A percentile compares a stretch with the other conserved stretches of the same genome.
Evolutionary conservation across 2,888 invertebrate species (phyloP).

Genomic region (Isoperla grammatica): DNA sequence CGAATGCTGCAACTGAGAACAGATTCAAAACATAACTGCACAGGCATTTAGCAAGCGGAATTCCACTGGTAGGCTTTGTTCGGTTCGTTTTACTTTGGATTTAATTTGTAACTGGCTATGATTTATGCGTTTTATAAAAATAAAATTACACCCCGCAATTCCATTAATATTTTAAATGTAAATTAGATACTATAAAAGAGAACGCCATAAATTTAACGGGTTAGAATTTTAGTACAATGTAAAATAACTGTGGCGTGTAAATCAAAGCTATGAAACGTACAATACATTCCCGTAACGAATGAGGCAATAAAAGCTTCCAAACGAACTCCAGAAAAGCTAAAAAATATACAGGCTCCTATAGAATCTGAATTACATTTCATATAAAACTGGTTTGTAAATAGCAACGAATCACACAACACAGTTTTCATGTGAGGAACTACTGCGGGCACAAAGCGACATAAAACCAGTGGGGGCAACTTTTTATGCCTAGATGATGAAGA

Average conservation of each 20-base stretch:
- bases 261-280: conserved; percentile 27
- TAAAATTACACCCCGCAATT: conserved; percentile 24
- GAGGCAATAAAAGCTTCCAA: conserved; percentile 28
- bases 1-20: not conserved
- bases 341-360: conserved; percentile 18
- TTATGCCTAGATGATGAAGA: not conserved
- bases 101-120: conserved; percentile 13
- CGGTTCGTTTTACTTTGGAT: conserved; percentile 4
- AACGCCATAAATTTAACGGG: conserved; percentile 27
- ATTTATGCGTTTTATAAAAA: conserved; percentile 13
- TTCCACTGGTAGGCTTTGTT: not conserved
- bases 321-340: conserved; percentile 7
- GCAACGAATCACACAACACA: conserved; percentile 5
- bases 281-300: conserved; percentile 21
- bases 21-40: not conserved
- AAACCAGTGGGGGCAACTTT: no score
- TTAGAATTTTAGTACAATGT: conserved; percentile 24
- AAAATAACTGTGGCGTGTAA: conserved; percentile 25
- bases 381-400: conserved; percentile 24
- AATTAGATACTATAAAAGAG: conserved; percentile 29
- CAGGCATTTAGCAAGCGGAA: not conserved
- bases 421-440: no score
- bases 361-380: conserved; percentile 28
- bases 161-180: conserved; percentile 31
- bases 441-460: no score